phyloP scores from a whole-genome alignment of 2,888 invertebrate genomes.

The Teinopalpus imperialis region DNA sequence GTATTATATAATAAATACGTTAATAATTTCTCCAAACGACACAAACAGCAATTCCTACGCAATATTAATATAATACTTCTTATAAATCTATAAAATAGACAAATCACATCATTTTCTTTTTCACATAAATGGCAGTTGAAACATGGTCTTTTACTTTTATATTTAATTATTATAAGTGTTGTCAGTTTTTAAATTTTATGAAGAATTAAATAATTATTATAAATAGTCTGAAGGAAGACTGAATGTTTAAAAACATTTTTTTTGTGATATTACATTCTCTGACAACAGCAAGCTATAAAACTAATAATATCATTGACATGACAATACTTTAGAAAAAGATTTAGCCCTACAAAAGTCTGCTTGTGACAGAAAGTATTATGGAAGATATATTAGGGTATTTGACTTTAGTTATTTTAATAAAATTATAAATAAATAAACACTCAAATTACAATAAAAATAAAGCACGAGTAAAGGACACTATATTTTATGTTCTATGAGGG shows the following conservation, averaged over 20 bases:
- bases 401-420: neutral
- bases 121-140: conserved; percentile 18
- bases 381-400: conserved; percentile 1
- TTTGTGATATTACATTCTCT: neutral
- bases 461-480: too few relatives aligned
- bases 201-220: too few relatives aligned
- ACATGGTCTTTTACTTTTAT: neutral
- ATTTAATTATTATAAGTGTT: conserved; percentile 4
- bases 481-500: too few relatives aligned
- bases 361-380: neutral
- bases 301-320: conserved; percentile 7
- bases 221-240: too few relatives aligned
- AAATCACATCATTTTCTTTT: conserved; percentile 18
- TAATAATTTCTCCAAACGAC: conserved; percentile 1
- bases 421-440: too few relatives aligned
- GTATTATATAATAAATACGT: conserved; percentile 12
- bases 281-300: conserved; percentile 11
- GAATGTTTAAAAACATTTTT: neutral
- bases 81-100: conserved; percentile 17
- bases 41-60: conserved; percentile 2
- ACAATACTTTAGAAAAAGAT: conserved; percentile 5
- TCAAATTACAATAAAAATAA: too few relatives aligned
- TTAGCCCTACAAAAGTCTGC: neutral
- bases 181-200: too few relatives aligned
- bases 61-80: neutral